Evolutionary conservation across 1,140 invertebrate species (phyloP).

Genomic region (Platyura marginata): DNA sequence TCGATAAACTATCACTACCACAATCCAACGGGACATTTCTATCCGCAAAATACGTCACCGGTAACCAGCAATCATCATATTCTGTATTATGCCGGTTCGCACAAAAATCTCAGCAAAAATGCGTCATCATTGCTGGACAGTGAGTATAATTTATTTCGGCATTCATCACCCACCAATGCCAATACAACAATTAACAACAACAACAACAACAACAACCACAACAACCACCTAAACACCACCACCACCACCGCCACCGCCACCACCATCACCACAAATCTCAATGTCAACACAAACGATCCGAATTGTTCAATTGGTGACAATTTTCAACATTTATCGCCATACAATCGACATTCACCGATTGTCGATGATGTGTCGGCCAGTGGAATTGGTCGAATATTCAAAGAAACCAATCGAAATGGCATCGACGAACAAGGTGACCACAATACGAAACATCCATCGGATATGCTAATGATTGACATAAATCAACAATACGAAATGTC

Average conservation of each 20-base stretch:
- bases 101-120: not conserved
- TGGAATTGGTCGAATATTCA: not conserved
- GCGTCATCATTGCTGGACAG: not conserved
- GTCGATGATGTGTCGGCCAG: not conserved
- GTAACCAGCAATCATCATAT: not conserved
- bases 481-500: too few species aligned
- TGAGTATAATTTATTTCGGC: not conserved
- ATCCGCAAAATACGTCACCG: not conserved
- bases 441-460: not conserved
- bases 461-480: not conserved
- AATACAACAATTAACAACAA: not conserved
- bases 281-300: too few species aligned
- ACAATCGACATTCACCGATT: not conserved
- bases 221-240: too few species aligned
- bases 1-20: not conserved
- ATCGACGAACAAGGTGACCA: too few species aligned
- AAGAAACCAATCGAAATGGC: not conserved
- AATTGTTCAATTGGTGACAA: too few species aligned
- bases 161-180: not conserved
- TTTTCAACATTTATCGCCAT: too few species aligned
- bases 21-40: not conserved
- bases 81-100: not conserved
- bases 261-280: too few species aligned
- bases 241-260: too few species aligned
- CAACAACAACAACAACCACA: not conserved